Percentiles rank a stretch among this genome's conserved stretches.
These are phyloP conservation scores for Capromys pilorides DNA, from an alignment of 2,797 vertebrate species.

Conservation along the genomic window DNA sequence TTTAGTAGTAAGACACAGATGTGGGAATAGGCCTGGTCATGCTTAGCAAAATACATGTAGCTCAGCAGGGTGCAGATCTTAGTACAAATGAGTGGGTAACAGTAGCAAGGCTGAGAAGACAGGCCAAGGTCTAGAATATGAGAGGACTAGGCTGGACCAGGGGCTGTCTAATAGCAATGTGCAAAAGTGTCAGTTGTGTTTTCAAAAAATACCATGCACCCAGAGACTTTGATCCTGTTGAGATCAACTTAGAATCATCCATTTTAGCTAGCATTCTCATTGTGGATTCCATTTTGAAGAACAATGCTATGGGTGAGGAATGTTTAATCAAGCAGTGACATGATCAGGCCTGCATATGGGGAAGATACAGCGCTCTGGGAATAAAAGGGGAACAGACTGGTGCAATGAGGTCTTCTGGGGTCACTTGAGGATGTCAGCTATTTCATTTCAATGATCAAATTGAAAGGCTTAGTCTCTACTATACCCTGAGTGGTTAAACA, in stretches of 20 bases:
- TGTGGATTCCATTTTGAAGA: constrained; percentile 1
- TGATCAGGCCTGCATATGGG: not conserved
- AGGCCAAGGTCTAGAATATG: not conserved
- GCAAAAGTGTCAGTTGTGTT: not conserved
- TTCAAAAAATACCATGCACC: not conserved
- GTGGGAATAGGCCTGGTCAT: not conserved
- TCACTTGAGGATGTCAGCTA: not conserved
- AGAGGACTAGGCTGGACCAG: not conserved
- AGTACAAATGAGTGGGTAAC: not conserved
- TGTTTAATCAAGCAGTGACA: not conserved
- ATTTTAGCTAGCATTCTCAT: not conserved
- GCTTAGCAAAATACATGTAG: not conserved
- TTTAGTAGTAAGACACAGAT: not conserved
- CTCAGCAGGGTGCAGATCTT: not conserved
- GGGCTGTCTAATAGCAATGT: not conserved
- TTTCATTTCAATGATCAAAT: not conserved
- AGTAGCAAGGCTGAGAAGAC: not conserved
- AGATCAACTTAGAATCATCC: not conserved
- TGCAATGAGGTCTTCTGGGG: not conserved
- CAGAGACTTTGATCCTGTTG: not conserved
- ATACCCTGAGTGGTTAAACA: not conserved
- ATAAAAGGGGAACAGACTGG: not conserved
- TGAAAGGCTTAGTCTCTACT: not conserved
- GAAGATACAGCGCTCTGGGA: not conserved
- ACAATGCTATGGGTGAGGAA: not conserved